Percentiles rank a stretch among this genome's conserved stretches.
phyloP scores from a whole-genome alignment of 2,888 invertebrate genomes.

The Nycteola revayana region DNA sequence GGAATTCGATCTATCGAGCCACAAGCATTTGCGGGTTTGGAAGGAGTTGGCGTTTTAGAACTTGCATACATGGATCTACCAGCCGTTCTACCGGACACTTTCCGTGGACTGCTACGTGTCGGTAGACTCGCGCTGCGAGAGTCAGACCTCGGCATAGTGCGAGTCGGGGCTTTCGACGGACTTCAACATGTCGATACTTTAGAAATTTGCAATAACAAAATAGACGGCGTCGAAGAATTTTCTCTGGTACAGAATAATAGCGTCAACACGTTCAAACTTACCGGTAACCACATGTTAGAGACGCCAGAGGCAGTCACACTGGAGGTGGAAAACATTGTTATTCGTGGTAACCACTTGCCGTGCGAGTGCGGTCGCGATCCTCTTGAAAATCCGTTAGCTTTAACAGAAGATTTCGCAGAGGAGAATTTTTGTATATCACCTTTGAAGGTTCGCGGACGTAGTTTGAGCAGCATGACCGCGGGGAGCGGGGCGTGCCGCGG shows the following conservation, averaged over 20 bases:
- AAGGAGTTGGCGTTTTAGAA: constrained; percentile 90
- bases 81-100: constrained; percentile 86
- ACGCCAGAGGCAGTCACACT: constrained; percentile 88
- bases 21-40: constrained; percentile 91
- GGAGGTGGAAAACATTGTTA: constrained; percentile 86
- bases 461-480: constrained; percentile 81
- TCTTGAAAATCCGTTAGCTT: constrained; percentile 88
- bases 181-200: constrained; percentile 86
- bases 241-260: constrained; percentile 87
- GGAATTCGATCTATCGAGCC: constrained; percentile 88
- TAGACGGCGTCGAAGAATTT: constrained; percentile 90
- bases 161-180: constrained; percentile 89
- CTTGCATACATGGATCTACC: constrained; percentile 92
- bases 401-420: constrained; percentile 84
- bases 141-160: constrained; percentile 89
- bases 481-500: constrained; percentile 66
- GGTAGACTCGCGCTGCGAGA: constrained; percentile 90
- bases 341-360: constrained; percentile 91
- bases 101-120: constrained; percentile 89
- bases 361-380: constrained; percentile 93
- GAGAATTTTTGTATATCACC: constrained; percentile 94
- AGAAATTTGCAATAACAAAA: constrained; percentile 92
- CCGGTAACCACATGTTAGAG: constrained; percentile 92
- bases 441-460: constrained; percentile 89
- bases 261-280: constrained; percentile 87